A percentile compares a stretch with the other conserved stretches of the same genome.
Conservation (phyloP, 2,888 invertebrate species). For the Trachelus tabidus region DNA sequence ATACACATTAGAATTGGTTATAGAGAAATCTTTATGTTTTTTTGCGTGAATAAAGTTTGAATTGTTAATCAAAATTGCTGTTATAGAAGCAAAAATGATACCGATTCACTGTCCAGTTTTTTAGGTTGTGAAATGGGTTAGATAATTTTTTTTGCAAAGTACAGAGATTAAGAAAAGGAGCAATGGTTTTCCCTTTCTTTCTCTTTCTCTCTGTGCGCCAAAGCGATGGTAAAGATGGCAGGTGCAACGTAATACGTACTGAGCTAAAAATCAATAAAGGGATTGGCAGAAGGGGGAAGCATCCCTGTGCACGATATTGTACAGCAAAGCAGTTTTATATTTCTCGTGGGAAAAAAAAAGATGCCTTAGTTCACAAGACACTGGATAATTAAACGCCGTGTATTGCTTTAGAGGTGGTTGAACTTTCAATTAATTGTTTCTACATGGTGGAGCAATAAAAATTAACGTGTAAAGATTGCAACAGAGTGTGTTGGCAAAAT, state of each 20-base stretch:
- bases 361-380: neutral
- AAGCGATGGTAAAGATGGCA: slow-evolving; percentile 46
- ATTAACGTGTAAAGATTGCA: slow-evolving; percentile 37
- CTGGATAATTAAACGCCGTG: neutral
- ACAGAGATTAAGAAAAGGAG: neutral
- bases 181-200: neutral
- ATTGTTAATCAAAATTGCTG: too few species aligned
- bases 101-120: neutral
- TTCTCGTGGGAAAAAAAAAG: neutral
- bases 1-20: neutral
- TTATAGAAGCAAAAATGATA: neutral
- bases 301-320: slow-evolving; percentile 32
- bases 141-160: neutral
- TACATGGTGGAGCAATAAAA: neutral
- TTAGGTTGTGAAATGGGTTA: neutral
- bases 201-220: neutral
- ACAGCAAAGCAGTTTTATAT: slow-evolving; percentile 20
- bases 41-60: neutral
- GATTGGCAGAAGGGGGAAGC: slow-evolving; percentile 44
- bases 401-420: neutral
- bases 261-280: slow-evolving; percentile 58
- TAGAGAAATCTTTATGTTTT: neutral
- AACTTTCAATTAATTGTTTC: neutral
- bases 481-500: slow-evolving; percentile 49
- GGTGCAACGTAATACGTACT: slow-evolving; percentile 36